Evolutionary conservation across 37 sponge, comb jelly and placozoan species (phyloP).

Genomic region (Chondrosia reniformis): DNA sequence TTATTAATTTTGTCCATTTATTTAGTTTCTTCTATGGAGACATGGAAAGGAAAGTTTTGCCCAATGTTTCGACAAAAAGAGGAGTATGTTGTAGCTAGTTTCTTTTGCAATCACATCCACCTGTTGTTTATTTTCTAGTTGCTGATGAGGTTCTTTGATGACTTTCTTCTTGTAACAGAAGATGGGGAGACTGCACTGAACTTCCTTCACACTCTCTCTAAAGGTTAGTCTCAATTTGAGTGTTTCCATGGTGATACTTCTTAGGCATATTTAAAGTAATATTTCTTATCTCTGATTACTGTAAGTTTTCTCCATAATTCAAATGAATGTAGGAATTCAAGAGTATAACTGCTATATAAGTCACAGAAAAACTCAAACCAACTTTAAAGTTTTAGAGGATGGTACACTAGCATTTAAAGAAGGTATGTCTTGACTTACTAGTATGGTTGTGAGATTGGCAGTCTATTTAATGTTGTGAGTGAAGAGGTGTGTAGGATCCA

Average conservation of each 20-base stretch:
- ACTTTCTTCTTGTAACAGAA: slow-evolving; percentile 50
- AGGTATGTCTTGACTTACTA: too few species aligned
- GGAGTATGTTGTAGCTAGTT: slow-evolving; percentile 22
- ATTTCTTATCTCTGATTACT: too few species aligned
- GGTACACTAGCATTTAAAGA: too few species aligned
- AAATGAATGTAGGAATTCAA: slow-evolving; percentile 24
- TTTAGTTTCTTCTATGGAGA: slow-evolving; percentile 57
- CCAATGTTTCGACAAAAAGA: slow-evolving; percentile 18
- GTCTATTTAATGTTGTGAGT: too few species aligned
- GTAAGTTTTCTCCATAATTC: too few species aligned
- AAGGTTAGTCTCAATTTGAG: slow-evolving; percentile 16
- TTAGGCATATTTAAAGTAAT: not conserved
- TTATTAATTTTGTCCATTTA: not conserved
- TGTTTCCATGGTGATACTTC: not conserved
- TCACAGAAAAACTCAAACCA: slow-evolving; percentile 35
- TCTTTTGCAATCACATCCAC: not conserved
- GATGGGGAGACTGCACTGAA: slow-evolving; percentile 22
- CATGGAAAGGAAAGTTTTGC: slow-evolving; percentile 50
- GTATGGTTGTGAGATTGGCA: too few species aligned
- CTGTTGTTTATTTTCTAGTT: slow-evolving; percentile 20
- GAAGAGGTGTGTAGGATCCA: too few species aligned
- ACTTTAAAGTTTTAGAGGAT: slow-evolving; percentile 37
- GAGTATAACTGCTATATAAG: slow-evolving; percentile 65
- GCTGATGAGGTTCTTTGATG: slow-evolving; percentile 57
- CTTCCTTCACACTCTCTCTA: slow-evolving; percentile 23